Evolutionary conservation across 35 echinoderm and acorn worm genomes (phyloP), one percentile per base, ranked within the genome.

Genomic region (Stichopus chloronotus): DNA sequence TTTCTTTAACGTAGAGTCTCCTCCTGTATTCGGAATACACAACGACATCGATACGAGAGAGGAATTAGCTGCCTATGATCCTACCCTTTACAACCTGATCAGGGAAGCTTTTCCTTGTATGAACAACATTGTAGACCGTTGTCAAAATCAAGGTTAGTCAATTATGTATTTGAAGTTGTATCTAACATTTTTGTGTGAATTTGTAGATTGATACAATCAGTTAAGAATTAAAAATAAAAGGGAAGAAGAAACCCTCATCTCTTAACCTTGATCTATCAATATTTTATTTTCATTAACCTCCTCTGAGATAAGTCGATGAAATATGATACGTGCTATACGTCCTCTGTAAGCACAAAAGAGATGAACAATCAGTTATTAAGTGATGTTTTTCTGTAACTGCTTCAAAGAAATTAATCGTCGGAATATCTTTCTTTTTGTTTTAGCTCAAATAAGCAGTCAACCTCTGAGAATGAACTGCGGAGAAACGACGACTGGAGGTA

Each of bases 61-160:
- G 24, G 94, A 96, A 43, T 84, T 99, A 30, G 81, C 87, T 13
- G 55, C 85, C 5, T 99, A 99, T 59, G 97, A 99, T 71, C 97
- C 95, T 13, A 82, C 69, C 7, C 55, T 99, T 8, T 96, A 96
- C 54, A 90, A 92, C 55, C 88, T 99, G 16, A 92, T 99, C 17
- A 72, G 78, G 60, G 97, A 99, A 53, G 83, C 94, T 12, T 99
- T 99, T 78, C 97, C 97, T 3, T 99, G 97, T 84, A 92, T 87
- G 74, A 99, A 99, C 84, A 30, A 79, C 9, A 95, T 99, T 19
- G 92, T 96, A 9, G 97, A 96, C 81, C 61, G 97, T 21, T 99
- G 97, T 65, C 68, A 74, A 65, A 84, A 82, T 72, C 74, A 93
- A 72, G 59, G 94, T 93, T 72, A 90, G 94, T 92, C 65, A 43